phyloP scores from a whole-genome alignment of 2,888 invertebrate genomes.

The Tridacna crocea region DNA sequence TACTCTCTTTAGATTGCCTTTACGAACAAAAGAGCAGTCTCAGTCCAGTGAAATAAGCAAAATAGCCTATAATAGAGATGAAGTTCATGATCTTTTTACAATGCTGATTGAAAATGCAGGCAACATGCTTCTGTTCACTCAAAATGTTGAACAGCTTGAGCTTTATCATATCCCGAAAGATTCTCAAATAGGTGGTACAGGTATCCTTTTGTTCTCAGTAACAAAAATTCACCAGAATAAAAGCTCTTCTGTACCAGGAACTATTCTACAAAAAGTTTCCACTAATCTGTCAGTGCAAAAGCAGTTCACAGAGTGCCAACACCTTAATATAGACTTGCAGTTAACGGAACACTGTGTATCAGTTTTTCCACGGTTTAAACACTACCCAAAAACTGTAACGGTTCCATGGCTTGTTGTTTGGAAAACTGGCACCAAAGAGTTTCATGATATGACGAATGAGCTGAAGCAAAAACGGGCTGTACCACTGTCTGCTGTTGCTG shows the following conservation, averaged over 20 bases:
- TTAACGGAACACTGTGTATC: no score
- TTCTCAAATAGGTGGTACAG: background rate
- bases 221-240: background rate
- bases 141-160: constrained; percentile 76
- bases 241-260: background rate
- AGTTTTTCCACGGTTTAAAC: background rate
- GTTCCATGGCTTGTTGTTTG: constrained; percentile 55
- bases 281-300: background rate
- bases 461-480: constrained; percentile 40
- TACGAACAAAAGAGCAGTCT: constrained; percentile 77
- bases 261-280: background rate
- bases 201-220: background rate
- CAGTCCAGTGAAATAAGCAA: constrained; percentile 74
- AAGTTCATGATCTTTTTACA: constrained; percentile 72
- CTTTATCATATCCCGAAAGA: constrained; percentile 70
- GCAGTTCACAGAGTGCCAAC: constrained; percentile 14
- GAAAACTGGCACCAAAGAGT: constrained; percentile 45
- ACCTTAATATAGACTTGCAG: background rate
- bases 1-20: constrained; percentile 80
- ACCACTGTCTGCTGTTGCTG: constrained; percentile 62
- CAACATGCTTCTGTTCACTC: constrained; percentile 80
- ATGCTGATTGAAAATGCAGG: constrained; percentile 73
- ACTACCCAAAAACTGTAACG: background rate
- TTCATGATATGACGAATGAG: constrained; percentile 23
- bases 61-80: constrained; percentile 66